These are phyloP conservation scores for Brenthis hecate DNA, from an alignment of 2,888 invertebrate genomes.

Conservation along the genomic window DNA sequence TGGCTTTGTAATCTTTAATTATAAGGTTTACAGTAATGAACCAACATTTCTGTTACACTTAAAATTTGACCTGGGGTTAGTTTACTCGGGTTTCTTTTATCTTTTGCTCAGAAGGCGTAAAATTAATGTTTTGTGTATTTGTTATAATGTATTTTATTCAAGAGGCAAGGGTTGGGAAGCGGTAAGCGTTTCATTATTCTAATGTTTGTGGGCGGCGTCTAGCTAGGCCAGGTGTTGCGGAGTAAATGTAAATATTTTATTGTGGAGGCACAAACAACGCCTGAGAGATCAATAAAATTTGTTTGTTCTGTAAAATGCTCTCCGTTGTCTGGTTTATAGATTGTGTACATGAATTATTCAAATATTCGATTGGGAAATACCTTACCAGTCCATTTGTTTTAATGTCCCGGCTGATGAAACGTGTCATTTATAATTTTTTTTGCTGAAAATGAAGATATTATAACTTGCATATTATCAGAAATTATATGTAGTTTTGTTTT, in stretches of 20 bases:
- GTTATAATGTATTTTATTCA: constrained; percentile 59
- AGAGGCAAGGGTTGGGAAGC: constrained; percentile 55
- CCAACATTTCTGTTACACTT: constrained; percentile 15
- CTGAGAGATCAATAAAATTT: constrained; percentile 82
- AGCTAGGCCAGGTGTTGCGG: constrained; percentile 72
- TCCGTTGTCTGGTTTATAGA: constrained; percentile 77
- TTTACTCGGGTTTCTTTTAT: constrained; percentile 17
- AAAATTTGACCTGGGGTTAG: constrained; percentile 15
- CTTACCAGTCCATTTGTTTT: constrained; percentile 71
- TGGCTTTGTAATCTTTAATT: constrained; percentile 4
- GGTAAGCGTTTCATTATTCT: constrained; percentile 75
- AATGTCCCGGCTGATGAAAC: constrained; percentile 71
- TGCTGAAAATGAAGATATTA: not conserved
- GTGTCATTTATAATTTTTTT: constrained; percentile 52
- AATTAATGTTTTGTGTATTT: constrained; percentile 33
- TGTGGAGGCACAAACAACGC: constrained; percentile 77
- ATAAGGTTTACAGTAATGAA: constrained; percentile 11
- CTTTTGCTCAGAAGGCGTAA: constrained; percentile 20
- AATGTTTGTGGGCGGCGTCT: constrained; percentile 66
- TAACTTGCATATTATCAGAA: not conserved
- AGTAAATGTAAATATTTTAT: constrained; percentile 82
- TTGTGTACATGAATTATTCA: constrained; percentile 80
- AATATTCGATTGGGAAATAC: constrained; percentile 66
- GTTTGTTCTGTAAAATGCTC: constrained; percentile 81
- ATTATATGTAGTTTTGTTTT: no score